These are phyloP conservation scores for Passer domesticus DNA, from an alignment of 2,113 vertebrate species.

Conservation along the genomic window DNA sequence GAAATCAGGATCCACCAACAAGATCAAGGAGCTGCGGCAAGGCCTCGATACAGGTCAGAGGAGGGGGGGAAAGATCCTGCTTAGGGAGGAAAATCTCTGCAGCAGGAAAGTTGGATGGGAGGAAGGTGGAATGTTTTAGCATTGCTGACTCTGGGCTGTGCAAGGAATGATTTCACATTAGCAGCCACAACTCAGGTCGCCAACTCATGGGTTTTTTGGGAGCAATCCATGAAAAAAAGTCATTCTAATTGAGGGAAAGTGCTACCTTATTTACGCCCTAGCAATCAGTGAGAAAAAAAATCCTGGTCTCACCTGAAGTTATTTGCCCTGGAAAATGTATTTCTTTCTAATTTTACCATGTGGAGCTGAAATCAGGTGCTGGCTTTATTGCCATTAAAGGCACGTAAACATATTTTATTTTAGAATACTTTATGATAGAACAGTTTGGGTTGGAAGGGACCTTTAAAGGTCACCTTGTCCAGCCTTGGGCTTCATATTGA, in stretches of 20 bases:
- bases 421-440: neutral
- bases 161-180: neutral
- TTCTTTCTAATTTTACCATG: neutral
- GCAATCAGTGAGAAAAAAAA: neutral
- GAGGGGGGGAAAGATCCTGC: accelerated
- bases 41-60: constrained; percentile 89
- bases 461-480: neutral
- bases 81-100: accelerated
- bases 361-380: neutral
- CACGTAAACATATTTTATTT: accelerated
- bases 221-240: neutral
- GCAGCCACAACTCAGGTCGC: neutral
- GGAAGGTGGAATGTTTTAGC: neutral
- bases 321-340: neutral
- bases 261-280: neutral
- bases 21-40: constrained; percentile 94
- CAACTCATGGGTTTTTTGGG: neutral
- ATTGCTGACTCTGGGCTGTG: accelerated
- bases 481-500: neutral
- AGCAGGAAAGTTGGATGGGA: neutral
- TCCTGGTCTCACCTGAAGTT: neutral
- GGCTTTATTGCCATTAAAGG: neutral
- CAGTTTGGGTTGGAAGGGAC: neutral
- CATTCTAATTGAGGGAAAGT: neutral
- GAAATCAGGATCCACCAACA: constrained; percentile 95